Percentiles rank a stretch among this genome's conserved stretches.
These are phyloP conservation scores for Crambe crambe DNA, from an alignment of 37 sponge, comb jelly and placozoan species.

Conservation along the genomic window DNA sequence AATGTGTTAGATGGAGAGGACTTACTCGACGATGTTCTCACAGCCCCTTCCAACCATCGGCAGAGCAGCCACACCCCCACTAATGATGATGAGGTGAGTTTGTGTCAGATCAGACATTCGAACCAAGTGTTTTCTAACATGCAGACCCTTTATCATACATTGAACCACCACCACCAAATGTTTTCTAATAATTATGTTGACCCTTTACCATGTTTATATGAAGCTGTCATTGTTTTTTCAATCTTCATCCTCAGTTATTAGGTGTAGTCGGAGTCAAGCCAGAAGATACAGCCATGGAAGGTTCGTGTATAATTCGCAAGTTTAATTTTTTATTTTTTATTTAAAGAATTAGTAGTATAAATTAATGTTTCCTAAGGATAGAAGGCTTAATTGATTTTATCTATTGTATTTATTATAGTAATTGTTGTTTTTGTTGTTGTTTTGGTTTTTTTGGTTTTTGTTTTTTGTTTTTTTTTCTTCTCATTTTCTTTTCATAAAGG, in stretches of 20 bases:
- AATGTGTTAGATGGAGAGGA: conserved; percentile 47
- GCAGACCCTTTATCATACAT: background rate
- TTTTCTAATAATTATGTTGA: too few species aligned
- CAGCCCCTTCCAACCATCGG: conserved; percentile 36
- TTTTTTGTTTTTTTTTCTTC: background rate
- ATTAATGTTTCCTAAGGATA: background rate
- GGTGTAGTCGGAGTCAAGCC: conserved; percentile 4
- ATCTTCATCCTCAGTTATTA: conserved; percentile 11
- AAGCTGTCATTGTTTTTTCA: too few species aligned
- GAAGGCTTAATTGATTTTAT: background rate
- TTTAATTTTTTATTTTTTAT: too few species aligned
- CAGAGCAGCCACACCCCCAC: conserved; percentile 15
- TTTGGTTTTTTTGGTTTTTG: background rate
- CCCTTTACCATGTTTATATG: too few species aligned
- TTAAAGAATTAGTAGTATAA: too few species aligned
- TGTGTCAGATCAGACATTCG: too few species aligned
- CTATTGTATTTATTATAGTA: background rate
- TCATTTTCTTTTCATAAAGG: background rate
- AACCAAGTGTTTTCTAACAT: background rate
- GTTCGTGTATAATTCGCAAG: conserved; percentile 5
- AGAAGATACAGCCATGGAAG: conserved; percentile 30
- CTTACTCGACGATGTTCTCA: conserved; percentile 72
- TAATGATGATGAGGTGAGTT: conserved; percentile 49
- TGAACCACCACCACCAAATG: too few species aligned
- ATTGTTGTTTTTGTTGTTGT: background rate